Evolutionary conservation across 2,113 vertebrate species (phyloP).

Genomic region (Fregetta grallaria): DNA sequence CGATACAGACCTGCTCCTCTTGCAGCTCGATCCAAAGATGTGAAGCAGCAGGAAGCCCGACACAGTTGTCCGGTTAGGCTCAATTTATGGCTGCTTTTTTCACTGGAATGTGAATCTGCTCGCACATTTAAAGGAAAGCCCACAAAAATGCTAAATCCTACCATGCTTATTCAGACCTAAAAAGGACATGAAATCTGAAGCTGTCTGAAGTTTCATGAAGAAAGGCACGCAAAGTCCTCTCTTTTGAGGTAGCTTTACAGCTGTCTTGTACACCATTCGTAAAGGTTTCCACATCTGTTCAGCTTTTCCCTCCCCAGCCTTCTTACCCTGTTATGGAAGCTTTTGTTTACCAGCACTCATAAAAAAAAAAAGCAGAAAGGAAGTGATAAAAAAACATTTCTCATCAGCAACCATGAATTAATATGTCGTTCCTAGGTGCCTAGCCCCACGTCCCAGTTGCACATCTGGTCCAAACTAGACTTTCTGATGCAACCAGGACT

Average conservation of each 20-base stretch:
- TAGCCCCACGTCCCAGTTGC: background rate
- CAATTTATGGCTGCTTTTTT: background rate
- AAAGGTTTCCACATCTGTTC: background rate
- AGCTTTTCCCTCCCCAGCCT: background rate
- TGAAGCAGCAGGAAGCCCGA: background rate
- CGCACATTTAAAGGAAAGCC: background rate
- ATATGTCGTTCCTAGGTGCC: background rate
- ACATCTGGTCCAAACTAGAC: background rate
- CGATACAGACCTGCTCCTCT: background rate
- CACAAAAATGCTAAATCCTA: background rate
- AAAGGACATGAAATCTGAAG: background rate
- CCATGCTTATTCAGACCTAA: background rate
- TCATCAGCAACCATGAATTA: background rate
- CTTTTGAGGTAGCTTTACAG: background rate
- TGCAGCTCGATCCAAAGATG: background rate
- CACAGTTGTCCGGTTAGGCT: background rate
- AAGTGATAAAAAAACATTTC: background rate
- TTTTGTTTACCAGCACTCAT: background rate
- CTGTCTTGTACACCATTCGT: background rate
- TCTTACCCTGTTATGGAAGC: background rate
- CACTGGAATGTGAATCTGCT: background rate
- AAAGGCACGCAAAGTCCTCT: background rate
- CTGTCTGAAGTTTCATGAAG: background rate
- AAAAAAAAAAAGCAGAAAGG: background rate
- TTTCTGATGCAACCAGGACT: background rate